Evolutionary conservation across 2,797 vertebrate genomes (phyloP).

Genomic region (Sebastes matsubarae): DNA sequence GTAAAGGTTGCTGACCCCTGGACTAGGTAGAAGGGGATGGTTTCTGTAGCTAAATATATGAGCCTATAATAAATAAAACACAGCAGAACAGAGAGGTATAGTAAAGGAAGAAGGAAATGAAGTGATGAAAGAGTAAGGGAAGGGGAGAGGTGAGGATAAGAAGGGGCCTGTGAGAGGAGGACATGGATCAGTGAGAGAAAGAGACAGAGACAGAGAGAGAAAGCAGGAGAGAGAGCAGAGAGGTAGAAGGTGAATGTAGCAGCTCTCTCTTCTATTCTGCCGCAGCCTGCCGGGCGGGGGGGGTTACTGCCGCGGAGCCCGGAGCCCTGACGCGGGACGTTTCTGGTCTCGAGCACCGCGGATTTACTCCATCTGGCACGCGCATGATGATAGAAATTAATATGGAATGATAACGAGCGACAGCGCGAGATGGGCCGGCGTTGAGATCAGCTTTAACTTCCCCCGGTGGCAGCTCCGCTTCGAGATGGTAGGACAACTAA

Average conservation of each 20-base stretch:
- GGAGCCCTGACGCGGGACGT: conserved; percentile 73
- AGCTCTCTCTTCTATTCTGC: conserved; percentile 51
- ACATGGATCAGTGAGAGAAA: background rate
- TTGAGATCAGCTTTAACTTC: conserved; percentile 62
- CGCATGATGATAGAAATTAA: conserved; percentile 50
- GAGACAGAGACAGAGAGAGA: background rate
- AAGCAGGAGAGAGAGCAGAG: background rate
- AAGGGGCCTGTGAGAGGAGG: background rate
- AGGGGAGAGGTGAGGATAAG: no score
- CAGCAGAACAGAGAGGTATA: background rate
- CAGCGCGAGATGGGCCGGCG: conserved; percentile 63
- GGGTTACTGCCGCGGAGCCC: conserved; percentile 42
- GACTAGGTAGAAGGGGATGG: background rate
- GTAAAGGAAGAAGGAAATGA: background rate
- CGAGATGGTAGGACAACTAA: conserved; percentile 76
- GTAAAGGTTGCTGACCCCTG: no score
- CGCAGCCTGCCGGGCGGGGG: conserved; percentile 59
- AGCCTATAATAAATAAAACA: background rate
- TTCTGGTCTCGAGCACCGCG: conserved; percentile 67
- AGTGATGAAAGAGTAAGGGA: background rate
- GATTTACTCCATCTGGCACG: conserved; percentile 67
- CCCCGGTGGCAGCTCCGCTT: conserved; percentile 66
- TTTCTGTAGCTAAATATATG: background rate
- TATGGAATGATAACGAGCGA: conserved; percentile 62
- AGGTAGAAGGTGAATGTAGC: conserved; percentile 46